Evolutionary conservation across 2,797 vertebrate species (phyloP).

Genomic region (Tapera naevia): DNA sequence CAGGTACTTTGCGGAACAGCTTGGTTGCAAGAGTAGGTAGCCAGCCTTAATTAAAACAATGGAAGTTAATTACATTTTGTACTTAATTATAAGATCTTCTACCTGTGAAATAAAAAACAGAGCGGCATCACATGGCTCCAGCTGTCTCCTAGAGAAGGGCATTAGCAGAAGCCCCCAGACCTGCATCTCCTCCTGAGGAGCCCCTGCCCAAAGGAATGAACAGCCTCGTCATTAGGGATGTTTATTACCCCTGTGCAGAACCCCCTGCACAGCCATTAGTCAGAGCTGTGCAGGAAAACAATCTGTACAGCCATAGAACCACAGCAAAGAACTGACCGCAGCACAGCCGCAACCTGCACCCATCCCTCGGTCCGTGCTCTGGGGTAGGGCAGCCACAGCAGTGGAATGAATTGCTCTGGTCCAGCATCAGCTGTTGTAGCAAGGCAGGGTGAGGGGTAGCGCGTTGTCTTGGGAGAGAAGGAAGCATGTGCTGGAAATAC

Average conservation of each 20-base stretch:
- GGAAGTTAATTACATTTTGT: constrained; percentile 19
- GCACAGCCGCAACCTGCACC: not conserved
- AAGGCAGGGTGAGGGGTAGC: not conserved
- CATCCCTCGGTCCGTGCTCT: accelerated
- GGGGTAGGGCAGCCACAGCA: not conserved
- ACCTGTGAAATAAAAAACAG: constrained; percentile 49
- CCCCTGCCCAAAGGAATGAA: not conserved
- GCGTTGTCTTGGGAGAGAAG: accelerated
- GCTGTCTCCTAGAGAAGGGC: not conserved
- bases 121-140: not conserved
- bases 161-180: not conserved
- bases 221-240: not conserved
- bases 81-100: constrained; percentile 14
- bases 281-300: not conserved
- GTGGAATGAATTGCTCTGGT: not conserved
- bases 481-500: not conserved
- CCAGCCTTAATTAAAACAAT: constrained; percentile 37
- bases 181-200: not conserved
- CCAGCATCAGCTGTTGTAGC: not conserved
- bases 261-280: not conserved
- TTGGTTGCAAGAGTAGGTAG: constrained; percentile 4
- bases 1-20: not conserved
- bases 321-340: not conserved
- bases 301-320: not conserved
- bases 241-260: constrained; percentile 9